Evolutionary conservation across 1,140 invertebrate genomes (phyloP), one percentile per base, ranked within the genome.

Genomic region (Drosophila novamexicana): DNA sequence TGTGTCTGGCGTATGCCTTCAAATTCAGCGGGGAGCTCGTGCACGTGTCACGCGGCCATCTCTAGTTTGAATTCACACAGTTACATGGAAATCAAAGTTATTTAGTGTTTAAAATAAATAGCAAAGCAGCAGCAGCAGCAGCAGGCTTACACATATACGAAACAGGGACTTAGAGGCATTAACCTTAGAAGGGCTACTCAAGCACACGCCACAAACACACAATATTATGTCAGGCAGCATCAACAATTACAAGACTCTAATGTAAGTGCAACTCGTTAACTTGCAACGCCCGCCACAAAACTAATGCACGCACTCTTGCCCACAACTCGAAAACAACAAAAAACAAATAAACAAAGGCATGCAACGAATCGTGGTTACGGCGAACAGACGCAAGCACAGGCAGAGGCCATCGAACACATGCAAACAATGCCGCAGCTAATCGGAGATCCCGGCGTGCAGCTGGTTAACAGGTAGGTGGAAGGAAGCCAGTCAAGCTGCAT

Each of bases 171-270:
- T 61, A n/a, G 10, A 66, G 42, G 37, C 49, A 66, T 40, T 37
- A 34, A 47, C 56, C 63, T 29, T 44, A 49, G 54, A 59, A 61
- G 61, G 18, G 40, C 44, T n/a, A 64, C 45, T 37, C 6, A 59
- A 40, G 39, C 39, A 61, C 65, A 69, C 47, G 34, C 29, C 7
- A n/a, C 22, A 16, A 59, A 32, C 18, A 50, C 4, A 59, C 44
- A 58, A 47, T 34, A 75, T 66, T 75, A 91, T 91, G 88, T 85
- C 83, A 69, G 88, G 88, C 66, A 84, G 76, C 63, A 79, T 91
- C 54, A 79, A 91, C 54, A 91, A 89, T 75, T 91, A 91, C 68
- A 79, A 88, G 49, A 89, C 77, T 56, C 71, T 89, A 69, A 89
- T 89, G 89, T 91, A 77, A 75, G 86, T 86, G 6, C 34, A 34